Conservation (phyloP, 2,113 vertebrate species). For the Setophaga petechia region DNA sequence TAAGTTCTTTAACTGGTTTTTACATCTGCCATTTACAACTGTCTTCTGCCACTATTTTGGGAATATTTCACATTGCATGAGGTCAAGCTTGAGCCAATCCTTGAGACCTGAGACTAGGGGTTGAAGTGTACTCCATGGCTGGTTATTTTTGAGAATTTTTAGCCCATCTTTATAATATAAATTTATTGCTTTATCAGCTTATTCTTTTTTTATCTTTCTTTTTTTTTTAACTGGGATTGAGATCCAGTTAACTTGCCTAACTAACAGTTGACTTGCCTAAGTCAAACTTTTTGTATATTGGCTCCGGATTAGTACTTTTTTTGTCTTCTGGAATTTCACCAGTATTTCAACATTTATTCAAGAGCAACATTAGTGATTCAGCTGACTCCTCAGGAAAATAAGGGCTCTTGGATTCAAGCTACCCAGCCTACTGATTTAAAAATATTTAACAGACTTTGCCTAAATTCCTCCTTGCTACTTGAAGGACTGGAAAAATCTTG, state of each 20-base stretch:
- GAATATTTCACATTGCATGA: background rate
- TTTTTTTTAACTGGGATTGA: background rate
- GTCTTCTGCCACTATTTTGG: background rate
- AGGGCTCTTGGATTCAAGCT: background rate
- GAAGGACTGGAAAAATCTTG: background rate
- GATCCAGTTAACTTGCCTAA: no score
- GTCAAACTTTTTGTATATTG: background rate
- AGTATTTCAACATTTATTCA: background rate
- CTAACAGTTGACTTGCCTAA: background rate
- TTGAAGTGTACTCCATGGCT: background rate
- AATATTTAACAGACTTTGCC: background rate
- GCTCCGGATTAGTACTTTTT: background rate
- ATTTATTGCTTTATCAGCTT: background rate
- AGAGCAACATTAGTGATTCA: background rate
- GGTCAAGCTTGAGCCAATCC: background rate
- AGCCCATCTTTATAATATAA: background rate
- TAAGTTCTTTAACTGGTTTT: background rate
- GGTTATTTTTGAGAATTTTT: background rate
- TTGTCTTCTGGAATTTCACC: background rate
- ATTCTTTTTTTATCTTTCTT: background rate
- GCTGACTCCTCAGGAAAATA: background rate
- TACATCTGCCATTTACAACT: background rate
- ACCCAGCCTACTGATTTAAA: background rate
- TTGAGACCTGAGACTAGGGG: background rate
- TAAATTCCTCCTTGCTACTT: background rate